Evolutionary conservation across 2,113 vertebrate genomes (phyloP).

Genomic region (Anser brachyrhynchus): DNA sequence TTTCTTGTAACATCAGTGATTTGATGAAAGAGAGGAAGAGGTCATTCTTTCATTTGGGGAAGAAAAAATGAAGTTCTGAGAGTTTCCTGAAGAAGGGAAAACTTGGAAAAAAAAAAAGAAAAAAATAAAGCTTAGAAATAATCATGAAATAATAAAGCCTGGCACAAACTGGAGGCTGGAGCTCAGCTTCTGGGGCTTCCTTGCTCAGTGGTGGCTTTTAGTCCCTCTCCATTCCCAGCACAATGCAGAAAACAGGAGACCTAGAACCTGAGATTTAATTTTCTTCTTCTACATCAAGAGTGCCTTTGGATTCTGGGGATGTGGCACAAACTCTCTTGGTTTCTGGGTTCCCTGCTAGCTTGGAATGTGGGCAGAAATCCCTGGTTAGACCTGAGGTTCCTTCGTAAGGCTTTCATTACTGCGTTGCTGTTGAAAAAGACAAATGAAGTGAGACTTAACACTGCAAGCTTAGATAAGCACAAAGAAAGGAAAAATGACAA

Average conservation of each 20-base stretch:
- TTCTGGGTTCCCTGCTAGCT: not conserved
- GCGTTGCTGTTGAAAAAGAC: not conserved
- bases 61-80: not conserved
- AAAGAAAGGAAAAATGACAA: conserved; percentile 27
- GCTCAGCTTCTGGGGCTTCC: no score
- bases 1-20: not conserved
- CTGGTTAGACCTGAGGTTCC: not conserved
- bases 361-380: not conserved
- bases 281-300: not conserved
- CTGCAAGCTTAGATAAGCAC: conserved; percentile 8
- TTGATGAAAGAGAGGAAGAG: not conserved
- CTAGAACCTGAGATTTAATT: not conserved
- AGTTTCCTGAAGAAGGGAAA: not conserved
- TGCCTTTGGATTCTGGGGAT: not conserved
- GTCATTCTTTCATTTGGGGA: not conserved
- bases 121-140: not conserved
- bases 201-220: not conserved
- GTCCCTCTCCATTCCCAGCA: not conserved
- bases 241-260: not conserved
- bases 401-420: not conserved
- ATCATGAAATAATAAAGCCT: not conserved
- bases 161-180: not conserved
- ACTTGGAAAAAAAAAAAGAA: no score
- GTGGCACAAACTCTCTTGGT: not conserved
- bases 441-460: not conserved